Evolutionary conservation across 2,113 vertebrate genomes (phyloP).

Genomic region (Clarias magur): DNA sequence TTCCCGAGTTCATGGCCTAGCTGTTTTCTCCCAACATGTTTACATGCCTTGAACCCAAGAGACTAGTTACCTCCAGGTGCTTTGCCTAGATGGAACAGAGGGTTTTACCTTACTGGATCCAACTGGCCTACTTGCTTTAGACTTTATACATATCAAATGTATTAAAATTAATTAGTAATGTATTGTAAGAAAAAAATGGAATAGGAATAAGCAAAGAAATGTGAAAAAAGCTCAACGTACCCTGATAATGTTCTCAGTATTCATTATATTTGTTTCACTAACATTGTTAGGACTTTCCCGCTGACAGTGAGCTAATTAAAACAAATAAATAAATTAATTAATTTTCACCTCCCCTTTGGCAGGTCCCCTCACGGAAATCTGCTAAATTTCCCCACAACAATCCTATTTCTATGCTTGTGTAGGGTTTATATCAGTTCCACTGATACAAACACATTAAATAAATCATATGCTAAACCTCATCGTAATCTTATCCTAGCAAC

Average conservation of each 20-base stretch:
- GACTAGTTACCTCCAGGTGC: constrained; percentile 46
- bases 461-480: not conserved
- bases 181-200: not conserved
- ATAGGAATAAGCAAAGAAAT: not conserved
- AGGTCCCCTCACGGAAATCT: not conserved
- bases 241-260: not conserved
- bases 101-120: constrained; percentile 18
- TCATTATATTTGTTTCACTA: not conserved
- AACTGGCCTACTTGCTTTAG: constrained; percentile 1
- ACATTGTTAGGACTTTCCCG: not conserved
- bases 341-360: not conserved
- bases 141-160: not conserved
- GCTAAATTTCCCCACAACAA: not conserved
- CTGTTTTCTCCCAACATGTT: constrained; percentile 35
- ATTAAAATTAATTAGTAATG: too few relatives aligned
- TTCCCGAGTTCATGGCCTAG: constrained; percentile 58
- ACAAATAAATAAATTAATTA: not conserved
- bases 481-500: not conserved
- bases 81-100: constrained; percentile 17
- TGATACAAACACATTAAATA: not conserved
- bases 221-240: not conserved
- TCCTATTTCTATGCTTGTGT: not conserved
- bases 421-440: not conserved
- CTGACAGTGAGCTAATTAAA: not conserved
- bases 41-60: constrained; percentile 43